These are phyloP conservation scores for Cecropterus lyciades DNA, from an alignment of 1,140 invertebrate species.

Conservation along the genomic window DNA sequence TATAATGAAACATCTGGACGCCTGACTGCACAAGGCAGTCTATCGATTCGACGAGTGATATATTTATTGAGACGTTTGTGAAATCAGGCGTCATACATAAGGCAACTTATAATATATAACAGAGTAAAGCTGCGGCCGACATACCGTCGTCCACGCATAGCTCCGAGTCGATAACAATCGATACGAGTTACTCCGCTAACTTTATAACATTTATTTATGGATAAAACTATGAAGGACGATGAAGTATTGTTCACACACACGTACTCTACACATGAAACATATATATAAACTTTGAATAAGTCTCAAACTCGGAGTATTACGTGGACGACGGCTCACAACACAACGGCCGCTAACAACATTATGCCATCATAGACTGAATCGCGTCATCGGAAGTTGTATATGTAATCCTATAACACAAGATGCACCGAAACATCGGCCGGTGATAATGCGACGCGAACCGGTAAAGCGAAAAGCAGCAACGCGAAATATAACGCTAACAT, in stretches of 20 bases:
- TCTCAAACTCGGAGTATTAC: background rate
- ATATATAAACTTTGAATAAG: conserved; percentile 25
- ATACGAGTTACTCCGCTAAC: conserved; percentile 9
- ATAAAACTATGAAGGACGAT: conserved; percentile 22
- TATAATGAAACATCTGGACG: conserved; percentile 32
- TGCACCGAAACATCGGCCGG: conserved; percentile 4
- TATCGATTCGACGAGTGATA: background rate
- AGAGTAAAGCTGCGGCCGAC: conserved; percentile 8
- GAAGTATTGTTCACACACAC: conserved; percentile 6
- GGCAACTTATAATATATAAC: conserved; percentile 29
- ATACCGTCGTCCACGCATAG: background rate
- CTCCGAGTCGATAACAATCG: background rate
- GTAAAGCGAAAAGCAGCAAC: conserved; percentile 1
- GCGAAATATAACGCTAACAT: conserved; percentile 21
- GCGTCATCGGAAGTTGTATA: too few relatives aligned
- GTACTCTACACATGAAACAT: conserved; percentile 19
- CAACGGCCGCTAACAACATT: conserved; percentile 26
- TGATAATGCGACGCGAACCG: conserved; percentile 1
- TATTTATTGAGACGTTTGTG: background rate
- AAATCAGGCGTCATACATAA: conserved; percentile 7
- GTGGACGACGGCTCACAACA: conserved; percentile 18
- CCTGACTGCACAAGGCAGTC: conserved; percentile 3
- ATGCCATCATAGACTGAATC: background rate
- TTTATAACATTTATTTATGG: conserved; percentile 11
- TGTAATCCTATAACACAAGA: too few relatives aligned